phyloP scores from a whole-genome alignment of 2,888 invertebrate genomes.

The Melieria crassipennis region DNA sequence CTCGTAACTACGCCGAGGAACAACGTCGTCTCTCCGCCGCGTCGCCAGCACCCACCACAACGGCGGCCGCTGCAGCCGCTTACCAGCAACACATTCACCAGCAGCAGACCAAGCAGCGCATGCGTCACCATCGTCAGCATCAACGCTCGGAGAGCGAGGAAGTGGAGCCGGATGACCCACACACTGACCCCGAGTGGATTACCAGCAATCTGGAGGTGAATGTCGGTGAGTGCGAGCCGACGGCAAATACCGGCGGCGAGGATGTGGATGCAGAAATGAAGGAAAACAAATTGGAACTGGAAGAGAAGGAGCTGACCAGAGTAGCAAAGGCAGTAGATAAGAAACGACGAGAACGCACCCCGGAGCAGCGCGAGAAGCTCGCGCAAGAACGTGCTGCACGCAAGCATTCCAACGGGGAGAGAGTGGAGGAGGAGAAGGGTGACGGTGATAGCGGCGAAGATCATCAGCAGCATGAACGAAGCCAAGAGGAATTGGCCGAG shows the following conservation, averaged over 20 bases:
- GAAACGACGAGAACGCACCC: constrained; percentile 19
- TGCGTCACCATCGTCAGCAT: constrained; percentile 39
- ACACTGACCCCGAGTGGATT: constrained; percentile 48
- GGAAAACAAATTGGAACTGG: constrained; percentile 16
- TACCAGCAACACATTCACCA: constrained; percentile 51
- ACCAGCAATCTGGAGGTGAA: constrained; percentile 46
- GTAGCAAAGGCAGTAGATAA: constrained; percentile 40
- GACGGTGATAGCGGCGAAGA: constrained; percentile 7
- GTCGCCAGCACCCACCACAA: constrained; percentile 17
- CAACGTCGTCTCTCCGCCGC: constrained; percentile 38
- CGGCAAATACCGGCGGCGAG: constrained; percentile 30
- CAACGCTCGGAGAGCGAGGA: constrained; percentile 32
- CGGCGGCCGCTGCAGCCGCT: constrained; percentile 41
- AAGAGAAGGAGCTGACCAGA: constrained; percentile 17
- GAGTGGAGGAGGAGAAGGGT: constrained; percentile 33
- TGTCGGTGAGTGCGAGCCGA: constrained; percentile 38
- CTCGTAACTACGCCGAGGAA: constrained; percentile 50
- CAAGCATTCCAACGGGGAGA: constrained; percentile 40
- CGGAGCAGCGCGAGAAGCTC: constrained; percentile 35
- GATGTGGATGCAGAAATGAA: constrained; percentile 35
- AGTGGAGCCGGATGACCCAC: constrained; percentile 37
- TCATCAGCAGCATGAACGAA: not conserved
- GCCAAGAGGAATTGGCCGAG: not conserved
- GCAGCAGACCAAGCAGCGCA: constrained; percentile 39
- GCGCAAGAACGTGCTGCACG: constrained; percentile 35